Conservation (phyloP, 1,140 invertebrate species). For the Wiebesia pumilae region DNA sequence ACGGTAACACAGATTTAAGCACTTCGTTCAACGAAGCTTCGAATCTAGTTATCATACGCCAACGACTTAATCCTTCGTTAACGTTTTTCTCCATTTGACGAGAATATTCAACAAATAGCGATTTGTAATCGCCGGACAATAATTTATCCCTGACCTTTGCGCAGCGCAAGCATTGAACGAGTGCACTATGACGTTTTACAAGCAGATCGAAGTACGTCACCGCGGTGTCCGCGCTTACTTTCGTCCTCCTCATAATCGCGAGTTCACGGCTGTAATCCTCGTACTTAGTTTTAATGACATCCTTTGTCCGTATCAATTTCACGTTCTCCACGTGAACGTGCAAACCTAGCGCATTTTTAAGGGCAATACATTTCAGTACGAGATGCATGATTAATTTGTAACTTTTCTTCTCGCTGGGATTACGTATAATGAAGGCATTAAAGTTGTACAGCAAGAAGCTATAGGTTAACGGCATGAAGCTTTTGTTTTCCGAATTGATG, state of each 20-base stretch:
- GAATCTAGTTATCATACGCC: neutral
- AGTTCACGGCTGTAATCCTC: neutral
- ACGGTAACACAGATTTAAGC: neutral
- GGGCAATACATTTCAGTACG: neutral
- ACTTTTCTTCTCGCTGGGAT: neutral
- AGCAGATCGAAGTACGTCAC: slow-evolving; percentile 6
- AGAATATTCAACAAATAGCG: neutral
- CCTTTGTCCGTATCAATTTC: neutral
- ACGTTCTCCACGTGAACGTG: neutral
- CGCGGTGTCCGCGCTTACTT: neutral
- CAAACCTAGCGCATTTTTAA: no score
- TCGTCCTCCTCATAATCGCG: neutral
- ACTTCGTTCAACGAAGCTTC: neutral
- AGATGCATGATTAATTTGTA: neutral
- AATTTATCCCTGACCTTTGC: neutral
- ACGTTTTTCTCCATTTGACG: neutral
- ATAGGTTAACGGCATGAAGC: neutral
- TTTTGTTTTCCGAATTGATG: neutral
- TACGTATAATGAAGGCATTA: neutral
- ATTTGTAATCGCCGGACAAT: neutral
- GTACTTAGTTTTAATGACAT: neutral
- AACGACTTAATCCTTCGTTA: neutral
- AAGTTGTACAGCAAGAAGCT: neutral
- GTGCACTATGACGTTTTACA: neutral
- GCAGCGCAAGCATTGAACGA: neutral